Percentiles rank a stretch among this genome's conserved stretches.
phyloP scores from a whole-genome alignment of 2,888 invertebrate species.

The Ferdinandea cuprea region DNA sequence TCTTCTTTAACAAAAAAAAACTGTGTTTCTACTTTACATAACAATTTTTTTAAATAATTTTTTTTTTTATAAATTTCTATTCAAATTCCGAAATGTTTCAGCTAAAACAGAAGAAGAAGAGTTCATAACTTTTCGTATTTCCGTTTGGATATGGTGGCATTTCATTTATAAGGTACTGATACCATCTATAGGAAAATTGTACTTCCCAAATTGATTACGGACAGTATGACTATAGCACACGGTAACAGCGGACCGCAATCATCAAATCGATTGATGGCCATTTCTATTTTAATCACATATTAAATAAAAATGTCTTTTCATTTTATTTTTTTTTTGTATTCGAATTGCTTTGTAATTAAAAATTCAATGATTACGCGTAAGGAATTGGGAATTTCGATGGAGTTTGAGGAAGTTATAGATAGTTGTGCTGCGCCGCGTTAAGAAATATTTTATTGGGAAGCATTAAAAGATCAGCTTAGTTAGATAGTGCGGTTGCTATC shows the following conservation, averaged over 20 bases:
- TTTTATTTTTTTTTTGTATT: conserved; percentile 18
- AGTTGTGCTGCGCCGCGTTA: too few species aligned
- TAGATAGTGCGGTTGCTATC: conserved; percentile 1
- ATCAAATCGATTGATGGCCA: conserved; percentile 60
- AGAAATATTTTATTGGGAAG: conserved; percentile 8
- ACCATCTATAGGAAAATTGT: conserved; percentile 50
- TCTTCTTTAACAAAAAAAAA: conserved; percentile 48
- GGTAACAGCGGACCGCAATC: conserved; percentile 28
- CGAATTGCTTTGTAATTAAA: conserved; percentile 43
- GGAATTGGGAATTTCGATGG: conserved; percentile 52
- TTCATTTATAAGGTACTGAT: conserved; percentile 45
- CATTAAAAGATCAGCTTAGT: background rate
- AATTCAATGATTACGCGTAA: conserved; percentile 43
- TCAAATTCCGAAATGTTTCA: conserved; percentile 50
- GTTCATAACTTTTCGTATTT: conserved; percentile 61
- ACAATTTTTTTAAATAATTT: conserved; percentile 38
- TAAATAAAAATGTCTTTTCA: conserved; percentile 59
- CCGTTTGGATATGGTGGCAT: conserved; percentile 67
- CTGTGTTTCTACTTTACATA: conserved; percentile 68
- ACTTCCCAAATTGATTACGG: conserved; percentile 62
- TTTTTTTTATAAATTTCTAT: conserved; percentile 31
- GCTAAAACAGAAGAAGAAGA: conserved; percentile 28
- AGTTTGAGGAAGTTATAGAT: conserved; percentile 30
- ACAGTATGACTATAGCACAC: conserved; percentile 29
- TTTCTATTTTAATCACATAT: conserved; percentile 73